Conservation (phyloP, 2,797 vertebrate species). For the Kryptolebias ocellatus region DNA sequence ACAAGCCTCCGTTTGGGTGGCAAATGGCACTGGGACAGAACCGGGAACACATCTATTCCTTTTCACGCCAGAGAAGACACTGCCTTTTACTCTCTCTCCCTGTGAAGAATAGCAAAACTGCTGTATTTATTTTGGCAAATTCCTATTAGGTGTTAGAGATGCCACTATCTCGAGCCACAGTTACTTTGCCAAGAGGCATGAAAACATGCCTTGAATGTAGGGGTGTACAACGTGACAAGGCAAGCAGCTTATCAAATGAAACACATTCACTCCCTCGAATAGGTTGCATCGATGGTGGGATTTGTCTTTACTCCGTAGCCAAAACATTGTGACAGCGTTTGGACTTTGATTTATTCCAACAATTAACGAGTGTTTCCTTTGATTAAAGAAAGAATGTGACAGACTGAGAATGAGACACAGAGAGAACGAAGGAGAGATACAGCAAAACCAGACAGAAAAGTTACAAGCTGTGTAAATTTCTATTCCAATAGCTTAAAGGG, state of each 20-base stretch:
- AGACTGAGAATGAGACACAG: constrained; percentile 46
- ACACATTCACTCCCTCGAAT: constrained; percentile 55
- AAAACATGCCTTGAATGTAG: constrained; percentile 58
- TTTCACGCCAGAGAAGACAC: constrained; percentile 69
- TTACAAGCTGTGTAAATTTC: constrained; percentile 73
- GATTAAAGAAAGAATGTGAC: constrained; percentile 64
- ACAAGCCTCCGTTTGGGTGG: constrained; percentile 73
- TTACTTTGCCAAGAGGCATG: constrained; percentile 72
- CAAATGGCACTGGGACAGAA: constrained; percentile 72
- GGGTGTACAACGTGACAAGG: constrained; percentile 54
- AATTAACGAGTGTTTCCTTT: constrained; percentile 73
- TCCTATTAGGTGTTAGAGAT: constrained; percentile 72
- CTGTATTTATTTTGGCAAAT: constrained; percentile 74
- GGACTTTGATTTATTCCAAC: constrained; percentile 60
- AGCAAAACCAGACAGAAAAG: constrained; percentile 47
- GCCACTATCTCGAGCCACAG: constrained; percentile 72
- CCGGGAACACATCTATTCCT: constrained; percentile 72
- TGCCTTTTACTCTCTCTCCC: constrained; percentile 32
- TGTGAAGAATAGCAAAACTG: constrained; percentile 68
- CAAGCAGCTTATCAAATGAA: constrained; percentile 64
- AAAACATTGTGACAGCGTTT: constrained; percentile 55
- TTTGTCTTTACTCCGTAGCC: constrained; percentile 43
- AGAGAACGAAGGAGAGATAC: constrained; percentile 21
- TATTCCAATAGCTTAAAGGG: constrained; percentile 75
- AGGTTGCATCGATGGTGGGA: constrained; percentile 40